Base-by-base conservation (phyloP, 1,140 invertebrate species). In the Diorhabda sublineata region DNA sequence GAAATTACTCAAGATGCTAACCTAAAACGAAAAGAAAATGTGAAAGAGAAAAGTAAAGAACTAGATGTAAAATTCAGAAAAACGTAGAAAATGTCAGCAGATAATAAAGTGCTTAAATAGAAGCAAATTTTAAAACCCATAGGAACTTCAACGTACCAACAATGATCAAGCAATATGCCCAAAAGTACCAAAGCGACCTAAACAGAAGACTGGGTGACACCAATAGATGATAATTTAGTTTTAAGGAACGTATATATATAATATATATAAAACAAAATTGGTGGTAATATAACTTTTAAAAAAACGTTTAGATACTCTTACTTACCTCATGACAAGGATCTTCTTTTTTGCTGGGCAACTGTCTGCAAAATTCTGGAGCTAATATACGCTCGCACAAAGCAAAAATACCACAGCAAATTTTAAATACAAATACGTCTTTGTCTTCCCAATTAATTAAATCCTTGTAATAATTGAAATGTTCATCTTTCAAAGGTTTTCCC, bases 361-460 rank as follows among this genome's bases (percentile, higher is more conserved):
- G 71, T 5, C 68, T 60, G 63, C 67, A 78, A 73, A 77, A 81
- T 45, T 77, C 74, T 3, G 72, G 72, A n/a, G 80, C 81, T 64
- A 80, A 79, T 58, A 88, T 76, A 66, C 90, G 80, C 76, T 91
- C 89, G 71, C 85, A 87, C 4, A 87, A 79, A 0, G 88, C 89
- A 74, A 88, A 90, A 11, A 91, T 76, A 7, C 89, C 88, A 74
- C 88, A 89, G 86, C 89, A 91, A 3, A 84, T 85, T 58, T 87
- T 82, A 76, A 88, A 91, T 77, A 87, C 85, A 26, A 90, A 71
- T 2, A 82, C 77, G 60, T 85, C 83, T 2, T 79, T 76, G 41
- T 81, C 77, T 1, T 82, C 76, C 80, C 86, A 87, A 9, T 81
- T 84, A 69, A 89, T 80, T 3, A 87, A 75, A 42, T 66, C 68